phyloP scores from a whole-genome alignment of 2,797 vertebrate genomes.

The Echeneis naucrates region DNA sequence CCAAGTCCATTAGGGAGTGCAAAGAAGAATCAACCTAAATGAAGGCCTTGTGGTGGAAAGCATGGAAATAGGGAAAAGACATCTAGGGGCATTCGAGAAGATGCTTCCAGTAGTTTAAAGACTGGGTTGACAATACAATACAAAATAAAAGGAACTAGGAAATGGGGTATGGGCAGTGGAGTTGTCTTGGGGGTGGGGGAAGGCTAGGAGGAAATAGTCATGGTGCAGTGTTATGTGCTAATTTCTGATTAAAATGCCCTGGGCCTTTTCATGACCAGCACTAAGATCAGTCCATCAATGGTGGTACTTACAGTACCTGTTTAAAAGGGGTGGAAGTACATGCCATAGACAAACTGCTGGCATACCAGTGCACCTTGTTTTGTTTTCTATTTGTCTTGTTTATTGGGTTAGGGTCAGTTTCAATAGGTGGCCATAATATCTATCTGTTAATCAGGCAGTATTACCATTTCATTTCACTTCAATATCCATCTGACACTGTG shows the following conservation, averaged over 20 bases:
- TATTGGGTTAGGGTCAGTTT: slow-evolving; percentile 1
- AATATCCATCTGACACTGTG: neutral
- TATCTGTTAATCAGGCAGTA: slow-evolving; percentile 1
- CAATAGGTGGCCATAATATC: slow-evolving; percentile 3
- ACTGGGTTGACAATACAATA: slow-evolving; percentile 71
- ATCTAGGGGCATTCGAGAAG: slow-evolving; percentile 78
- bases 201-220: slow-evolving; percentile 34
- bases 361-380: neutral
- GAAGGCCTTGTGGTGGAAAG: slow-evolving; percentile 78
- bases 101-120: slow-evolving; percentile 76
- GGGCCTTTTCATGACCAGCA: slow-evolving; percentile 53
- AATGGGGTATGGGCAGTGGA: slow-evolving; percentile 51
- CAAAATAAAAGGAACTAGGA: slow-evolving; percentile 75
- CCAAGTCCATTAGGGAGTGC: slow-evolving; percentile 86
- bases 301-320: slow-evolving; percentile 36
- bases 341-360: too few species aligned
- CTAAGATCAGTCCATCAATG: slow-evolving; percentile 56
- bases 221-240: neutral
- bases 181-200: slow-evolving; percentile 58
- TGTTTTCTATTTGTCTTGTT: slow-evolving; percentile 7
- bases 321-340: slow-evolving; percentile 24
- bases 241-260: slow-evolving; percentile 51
- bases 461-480: neutral
- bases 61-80: slow-evolving; percentile 70
- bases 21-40: slow-evolving; percentile 80